Percentiles rank a stretch among this genome's conserved stretches.
Conservation (phyloP, 2,113 vertebrate species). For the Macaca fascicularis region T2T-MFA8v1.1 NC_088378.1:1751001-1751500, state of each 20-base stretch:
- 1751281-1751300: neutral
- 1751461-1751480: neutral
- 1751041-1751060: neutral
- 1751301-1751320: neutral
- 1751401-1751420: too few relatives aligned
- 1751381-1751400: neutral
- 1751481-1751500: neutral
- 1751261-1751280: neutral
- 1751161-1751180: neutral
- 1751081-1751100: too few relatives aligned
- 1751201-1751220: neutral
- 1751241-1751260: fast-evolving
- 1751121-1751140: too few relatives aligned
- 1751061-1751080: neutral
- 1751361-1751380: fast-evolving
- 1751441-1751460: fast-evolving
- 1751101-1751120: too few relatives aligned
- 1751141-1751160: too few relatives aligned
- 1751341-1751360: neutral
- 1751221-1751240: neutral
- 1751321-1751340: neutral
- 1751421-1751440: fast-evolving
- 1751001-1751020: too few relatives aligned
- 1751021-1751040: neutral
- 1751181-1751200: neutral